Conservation (phyloP, 2,888 invertebrate species). For the Liopterus haemorrhoidalis region DNA sequence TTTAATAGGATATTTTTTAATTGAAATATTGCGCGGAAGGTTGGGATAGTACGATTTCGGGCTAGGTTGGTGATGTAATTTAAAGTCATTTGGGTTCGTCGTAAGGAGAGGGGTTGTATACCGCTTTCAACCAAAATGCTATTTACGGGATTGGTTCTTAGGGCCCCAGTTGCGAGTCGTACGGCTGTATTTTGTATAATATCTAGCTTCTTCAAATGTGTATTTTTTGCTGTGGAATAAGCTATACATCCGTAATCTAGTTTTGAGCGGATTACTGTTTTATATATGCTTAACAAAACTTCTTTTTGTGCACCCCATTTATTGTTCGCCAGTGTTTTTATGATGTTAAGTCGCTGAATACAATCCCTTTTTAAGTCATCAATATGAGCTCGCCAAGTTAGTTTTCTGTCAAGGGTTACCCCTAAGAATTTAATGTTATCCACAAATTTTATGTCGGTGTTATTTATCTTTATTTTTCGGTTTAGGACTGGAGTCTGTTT, state of each 20-base stretch:
- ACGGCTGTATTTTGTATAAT: conserved; percentile 24
- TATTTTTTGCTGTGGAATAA: conserved; percentile 25
- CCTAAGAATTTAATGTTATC: conserved; percentile 19
- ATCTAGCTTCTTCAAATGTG: conserved; percentile 15
- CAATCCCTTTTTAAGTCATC: conserved; percentile 11
- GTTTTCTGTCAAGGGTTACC: conserved; percentile 8
- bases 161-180: conserved; percentile 23
- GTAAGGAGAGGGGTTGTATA: conserved; percentile 8
- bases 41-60: too few species aligned
- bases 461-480: conserved; percentile 3
- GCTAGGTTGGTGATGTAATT: too few species aligned
- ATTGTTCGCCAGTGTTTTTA: conserved; percentile 18
- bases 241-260: conserved; percentile 30
- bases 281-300: conserved; percentile 14
- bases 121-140: conserved; percentile 17
- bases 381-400: conserved; percentile 20
- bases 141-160: conserved; percentile 17
- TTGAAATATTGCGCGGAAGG: too few species aligned
- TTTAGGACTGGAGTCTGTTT: neutral
- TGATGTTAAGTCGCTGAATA: conserved; percentile 20
- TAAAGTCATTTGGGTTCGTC: too few species aligned
- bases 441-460: conserved; percentile 12
- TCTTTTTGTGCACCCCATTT: conserved; percentile 25
- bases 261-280: conserved; percentile 23
- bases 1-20: too few species aligned